Conservation (phyloP, 1,140 invertebrate genomes). For the Dendrolimus punctatus region DNA sequence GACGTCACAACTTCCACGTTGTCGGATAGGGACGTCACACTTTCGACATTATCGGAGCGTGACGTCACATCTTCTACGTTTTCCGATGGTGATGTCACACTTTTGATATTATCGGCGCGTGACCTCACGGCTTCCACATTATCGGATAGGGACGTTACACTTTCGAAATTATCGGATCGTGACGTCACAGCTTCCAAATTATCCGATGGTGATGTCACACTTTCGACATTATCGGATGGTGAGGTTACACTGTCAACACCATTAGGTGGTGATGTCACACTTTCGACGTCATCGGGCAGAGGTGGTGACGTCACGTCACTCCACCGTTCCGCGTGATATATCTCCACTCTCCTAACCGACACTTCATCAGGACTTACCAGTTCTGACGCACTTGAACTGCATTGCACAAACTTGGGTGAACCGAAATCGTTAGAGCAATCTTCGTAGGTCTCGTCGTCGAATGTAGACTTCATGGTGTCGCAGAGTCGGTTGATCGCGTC, state of each 20-base stretch:
- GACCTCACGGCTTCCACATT: not conserved
- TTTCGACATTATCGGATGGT: too few species aligned
- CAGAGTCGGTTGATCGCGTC: slow-evolving; percentile 68
- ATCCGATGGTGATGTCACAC: too few species aligned
- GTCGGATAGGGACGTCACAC: not conserved
- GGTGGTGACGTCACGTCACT: slow-evolving; percentile 16
- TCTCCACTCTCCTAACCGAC: slow-evolving; percentile 23
- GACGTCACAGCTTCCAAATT: too few species aligned
- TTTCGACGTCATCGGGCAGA: slow-evolving; percentile 10
- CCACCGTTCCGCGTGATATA: slow-evolving; percentile 33
- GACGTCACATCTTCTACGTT: too few species aligned
- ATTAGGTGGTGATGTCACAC: slow-evolving; percentile 15
- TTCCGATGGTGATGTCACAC: too few species aligned
- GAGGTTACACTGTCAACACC: too few species aligned
- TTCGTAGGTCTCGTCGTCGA: slow-evolving; percentile 25
- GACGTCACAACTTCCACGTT: slow-evolving; percentile 17
- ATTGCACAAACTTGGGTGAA: slow-evolving; percentile 5
- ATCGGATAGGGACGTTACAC: too few species aligned
- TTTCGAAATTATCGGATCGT: too few species aligned
- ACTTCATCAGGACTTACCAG: slow-evolving; percentile 26
- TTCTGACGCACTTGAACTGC: slow-evolving; percentile 6
- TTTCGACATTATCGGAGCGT: too few species aligned
- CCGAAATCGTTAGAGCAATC: not conserved
- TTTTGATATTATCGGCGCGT: not conserved
- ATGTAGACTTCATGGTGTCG: slow-evolving; percentile 63